phyloP scores from a whole-genome alignment of 1,140 invertebrate species.

The Sycophila sp. region DNA sequence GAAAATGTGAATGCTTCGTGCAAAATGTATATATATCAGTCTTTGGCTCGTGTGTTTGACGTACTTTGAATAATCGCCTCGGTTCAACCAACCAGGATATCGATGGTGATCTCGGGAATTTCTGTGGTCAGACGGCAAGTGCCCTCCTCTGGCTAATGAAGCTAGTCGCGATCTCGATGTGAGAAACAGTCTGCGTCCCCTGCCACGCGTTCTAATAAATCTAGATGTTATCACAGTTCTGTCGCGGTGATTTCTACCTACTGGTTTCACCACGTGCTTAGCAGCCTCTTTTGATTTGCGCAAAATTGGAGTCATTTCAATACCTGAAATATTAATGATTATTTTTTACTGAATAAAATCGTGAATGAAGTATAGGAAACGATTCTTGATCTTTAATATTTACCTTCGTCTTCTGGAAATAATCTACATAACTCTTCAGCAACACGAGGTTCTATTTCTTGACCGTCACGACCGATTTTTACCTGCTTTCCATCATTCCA shows the following conservation, averaged over 20 bases:
- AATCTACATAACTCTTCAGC: constrained; percentile 94
- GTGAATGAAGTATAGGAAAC: not conserved
- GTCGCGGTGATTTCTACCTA: constrained; percentile 65
- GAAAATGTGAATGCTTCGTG: too few relatives aligned
- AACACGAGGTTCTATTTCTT: constrained; percentile 95
- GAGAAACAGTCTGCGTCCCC: constrained; percentile 61
- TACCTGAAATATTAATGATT: constrained; percentile 55
- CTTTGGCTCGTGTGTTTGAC: too few relatives aligned
- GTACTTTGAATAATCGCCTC: constrained; percentile 55
- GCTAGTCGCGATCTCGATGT: constrained; percentile 64
- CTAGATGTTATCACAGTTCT: constrained; percentile 67
- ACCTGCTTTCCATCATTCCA: constrained; percentile 99
- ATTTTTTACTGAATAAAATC: not conserved
- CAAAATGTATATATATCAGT: too few relatives aligned
- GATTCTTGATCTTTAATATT: not conserved
- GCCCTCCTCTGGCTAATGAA: constrained; percentile 59
- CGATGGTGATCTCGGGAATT: constrained; percentile 58
- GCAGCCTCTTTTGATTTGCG: constrained; percentile 88
- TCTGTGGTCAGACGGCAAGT: constrained; percentile 54
- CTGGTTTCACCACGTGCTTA: constrained; percentile 65
- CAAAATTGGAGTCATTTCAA: constrained; percentile 91
- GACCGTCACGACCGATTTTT: constrained; percentile 98
- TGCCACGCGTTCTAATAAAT: constrained; percentile 65
- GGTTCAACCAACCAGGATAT: constrained; percentile 58
- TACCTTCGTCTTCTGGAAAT: constrained; percentile 91